These are phyloP conservation scores for Myotis daubentonii DNA, from an alignment of 2,797 vertebrate species.

Conservation along the genomic window DNA sequence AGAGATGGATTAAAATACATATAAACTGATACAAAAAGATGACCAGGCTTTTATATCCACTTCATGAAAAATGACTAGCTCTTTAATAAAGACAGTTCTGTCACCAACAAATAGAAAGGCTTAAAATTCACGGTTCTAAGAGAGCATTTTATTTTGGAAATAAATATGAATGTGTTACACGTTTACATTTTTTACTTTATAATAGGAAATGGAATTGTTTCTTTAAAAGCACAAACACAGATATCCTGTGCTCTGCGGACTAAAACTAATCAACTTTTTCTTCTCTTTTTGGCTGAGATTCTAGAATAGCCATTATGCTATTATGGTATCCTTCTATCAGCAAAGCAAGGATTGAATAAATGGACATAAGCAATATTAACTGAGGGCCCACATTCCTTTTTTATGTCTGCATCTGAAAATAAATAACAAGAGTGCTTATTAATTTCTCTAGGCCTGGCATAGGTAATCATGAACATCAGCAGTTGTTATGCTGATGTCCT, in stretches of 20 bases:
- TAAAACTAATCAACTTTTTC: slow-evolving; percentile 56
- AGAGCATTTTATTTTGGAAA: slow-evolving; percentile 74
- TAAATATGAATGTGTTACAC: slow-evolving; percentile 69
- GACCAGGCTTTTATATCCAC: neutral
- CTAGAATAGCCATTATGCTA: slow-evolving; percentile 45
- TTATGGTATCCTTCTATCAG: slow-evolving; percentile 59
- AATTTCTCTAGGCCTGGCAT: neutral
- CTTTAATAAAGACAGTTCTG: slow-evolving; percentile 47
- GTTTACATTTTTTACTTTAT: slow-evolving; percentile 73
- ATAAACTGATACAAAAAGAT: slow-evolving; percentile 24
- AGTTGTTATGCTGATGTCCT: neutral
- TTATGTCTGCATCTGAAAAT: neutral
- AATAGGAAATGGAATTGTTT: slow-evolving; percentile 58
- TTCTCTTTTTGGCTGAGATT: slow-evolving; percentile 62
- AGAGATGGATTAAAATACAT: slow-evolving; percentile 57
- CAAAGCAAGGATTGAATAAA: slow-evolving; percentile 60
- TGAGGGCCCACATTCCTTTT: neutral
- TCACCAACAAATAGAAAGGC: slow-evolving; percentile 72
- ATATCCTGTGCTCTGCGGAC: neutral
- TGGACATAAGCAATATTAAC: slow-evolving; percentile 55
- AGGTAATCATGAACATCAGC: neutral
- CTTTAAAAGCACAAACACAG: neutral
- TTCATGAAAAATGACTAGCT: slow-evolving; percentile 55
- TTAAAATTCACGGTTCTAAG: slow-evolving; percentile 56
- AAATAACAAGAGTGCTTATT: neutral